Evolutionary conservation across 92 coral and sea anemone genomes (phyloP), one percentile per base, ranked within the genome.

Genomic region (Umimayanthus chanpuru): DNA sequence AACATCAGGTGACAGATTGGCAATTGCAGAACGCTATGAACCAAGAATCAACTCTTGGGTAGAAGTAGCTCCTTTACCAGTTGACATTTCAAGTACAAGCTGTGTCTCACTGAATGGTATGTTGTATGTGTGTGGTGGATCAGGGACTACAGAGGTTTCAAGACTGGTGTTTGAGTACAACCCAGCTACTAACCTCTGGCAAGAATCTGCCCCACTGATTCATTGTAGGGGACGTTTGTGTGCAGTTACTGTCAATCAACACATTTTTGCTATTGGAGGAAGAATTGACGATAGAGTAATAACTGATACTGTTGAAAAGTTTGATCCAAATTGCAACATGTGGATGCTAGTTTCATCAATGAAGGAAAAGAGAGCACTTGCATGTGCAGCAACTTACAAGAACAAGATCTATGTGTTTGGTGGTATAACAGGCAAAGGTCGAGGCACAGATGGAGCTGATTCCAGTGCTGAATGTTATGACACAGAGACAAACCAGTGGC

Each of bases 281-380:
- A 23, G 14, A 2, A 67, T 29, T 4, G 16, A n/a, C 32, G 0
- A n/a, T n/a, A 29, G 10, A 2, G 29, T 18, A 67, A 25, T 29
- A 67, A 67, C 32, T 23, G 7, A 67, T 12, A 14, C 73, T 21
- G 73, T 67, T 23, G 29, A 65, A 65, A 65, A 25, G 26, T 65
- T 65, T 65, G 71, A 65, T 14, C 71, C 71, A 65, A 47, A 10
- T 47, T 47, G 73, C 29, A 67, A 67, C 73, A 67, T 29, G 25
- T 67, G 73, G 73, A 68, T 68, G 30, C 73, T 68, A 68, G 73
- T 68, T 68, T 68, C 73, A n/a, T 68, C 73, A 4, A 68, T 68
- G 73, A 68, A n/a, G 73, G 73, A 26, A 14, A 68, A 68, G 25
- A 68, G 73, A 25, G 11, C 14, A 10, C 16, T 6, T n/a, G 14